phyloP scores from a whole-genome alignment of 1,140 invertebrate genomes.

The Lucilia sericata region DNA sequence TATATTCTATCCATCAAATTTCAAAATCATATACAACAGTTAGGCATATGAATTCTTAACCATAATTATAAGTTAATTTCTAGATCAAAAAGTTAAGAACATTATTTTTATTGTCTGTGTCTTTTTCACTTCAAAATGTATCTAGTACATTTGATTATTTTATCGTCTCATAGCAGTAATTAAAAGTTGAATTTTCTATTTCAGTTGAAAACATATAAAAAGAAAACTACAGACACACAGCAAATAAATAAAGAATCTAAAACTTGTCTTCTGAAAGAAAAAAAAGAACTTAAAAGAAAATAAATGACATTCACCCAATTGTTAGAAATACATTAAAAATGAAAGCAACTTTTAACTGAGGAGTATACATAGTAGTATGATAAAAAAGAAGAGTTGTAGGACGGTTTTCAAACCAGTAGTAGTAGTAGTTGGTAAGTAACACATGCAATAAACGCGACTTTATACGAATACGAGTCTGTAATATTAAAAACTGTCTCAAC shows the following conservation, averaged over 20 bases:
- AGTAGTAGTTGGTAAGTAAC: neutral
- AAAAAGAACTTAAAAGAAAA: conserved; percentile 25
- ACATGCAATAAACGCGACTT: neutral
- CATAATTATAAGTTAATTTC: too few relatives aligned
- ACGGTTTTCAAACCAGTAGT: neutral
- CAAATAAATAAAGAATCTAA: conserved; percentile 1
- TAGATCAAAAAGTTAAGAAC: too few relatives aligned
- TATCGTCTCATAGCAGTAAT: neutral
- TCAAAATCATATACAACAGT: too few relatives aligned
- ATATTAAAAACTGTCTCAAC: too few relatives aligned
- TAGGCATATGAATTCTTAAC: too few relatives aligned
- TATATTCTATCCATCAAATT: too few relatives aligned
- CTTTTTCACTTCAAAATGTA: too few relatives aligned
- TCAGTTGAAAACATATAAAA: neutral
- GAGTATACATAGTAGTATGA: neutral
- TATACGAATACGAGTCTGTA: neutral
- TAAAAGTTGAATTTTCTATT: neutral
- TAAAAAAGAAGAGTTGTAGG: too few relatives aligned
- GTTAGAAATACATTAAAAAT: conserved; percentile 38
- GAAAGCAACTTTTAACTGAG: conserved; percentile 36
- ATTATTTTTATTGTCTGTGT: too few relatives aligned
- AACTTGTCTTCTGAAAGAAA: neutral
- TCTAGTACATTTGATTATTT: too few relatives aligned
- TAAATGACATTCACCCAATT: conserved; percentile 42
- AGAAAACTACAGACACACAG: neutral